Percentiles rank a stretch among this genome's conserved stretches.
Conservation (phyloP, 2,797 vertebrate species). For the Eulemur albifrons region DNA sequence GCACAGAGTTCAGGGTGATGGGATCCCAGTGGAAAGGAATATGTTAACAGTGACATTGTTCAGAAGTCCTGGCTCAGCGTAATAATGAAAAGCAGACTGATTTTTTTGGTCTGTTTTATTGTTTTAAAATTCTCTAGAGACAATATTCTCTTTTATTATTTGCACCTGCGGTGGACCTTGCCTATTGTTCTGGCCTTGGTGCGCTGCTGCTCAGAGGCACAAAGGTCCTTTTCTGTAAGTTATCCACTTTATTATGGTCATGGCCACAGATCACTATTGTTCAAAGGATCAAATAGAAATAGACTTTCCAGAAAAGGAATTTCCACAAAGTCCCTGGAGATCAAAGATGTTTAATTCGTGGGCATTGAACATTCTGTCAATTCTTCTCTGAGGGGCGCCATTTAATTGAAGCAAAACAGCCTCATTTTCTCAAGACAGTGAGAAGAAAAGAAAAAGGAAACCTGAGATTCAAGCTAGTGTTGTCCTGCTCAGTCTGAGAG, state of each 20-base stretch:
- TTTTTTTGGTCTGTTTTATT: background rate
- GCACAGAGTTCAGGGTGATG: background rate
- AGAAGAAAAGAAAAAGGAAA: background rate
- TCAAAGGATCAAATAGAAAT: slow-evolving; percentile 7
- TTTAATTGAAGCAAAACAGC: background rate
- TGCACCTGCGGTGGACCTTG: background rate
- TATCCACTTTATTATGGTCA: background rate
- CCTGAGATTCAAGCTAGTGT: background rate
- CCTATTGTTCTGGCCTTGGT: background rate
- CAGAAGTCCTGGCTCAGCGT: background rate
- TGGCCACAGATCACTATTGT: background rate
- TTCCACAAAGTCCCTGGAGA: background rate
- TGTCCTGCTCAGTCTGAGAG: background rate
- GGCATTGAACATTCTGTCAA: background rate
- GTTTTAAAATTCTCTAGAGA: slow-evolving; percentile 44
- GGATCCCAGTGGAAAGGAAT: background rate
- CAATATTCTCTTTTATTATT: background rate
- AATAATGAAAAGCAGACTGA: background rate
- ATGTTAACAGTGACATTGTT: background rate
- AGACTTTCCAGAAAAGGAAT: slow-evolving; percentile 18
- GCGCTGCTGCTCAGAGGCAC: background rate
- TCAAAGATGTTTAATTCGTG: slow-evolving; percentile 17
- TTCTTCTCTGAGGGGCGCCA: background rate
- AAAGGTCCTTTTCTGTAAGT: background rate
- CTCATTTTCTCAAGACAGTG: slow-evolving; percentile 40